These are phyloP conservation scores for Datnioides undecimradiatus DNA, from an alignment of 2,113 vertebrate species.

Conservation along the genomic window DNA sequence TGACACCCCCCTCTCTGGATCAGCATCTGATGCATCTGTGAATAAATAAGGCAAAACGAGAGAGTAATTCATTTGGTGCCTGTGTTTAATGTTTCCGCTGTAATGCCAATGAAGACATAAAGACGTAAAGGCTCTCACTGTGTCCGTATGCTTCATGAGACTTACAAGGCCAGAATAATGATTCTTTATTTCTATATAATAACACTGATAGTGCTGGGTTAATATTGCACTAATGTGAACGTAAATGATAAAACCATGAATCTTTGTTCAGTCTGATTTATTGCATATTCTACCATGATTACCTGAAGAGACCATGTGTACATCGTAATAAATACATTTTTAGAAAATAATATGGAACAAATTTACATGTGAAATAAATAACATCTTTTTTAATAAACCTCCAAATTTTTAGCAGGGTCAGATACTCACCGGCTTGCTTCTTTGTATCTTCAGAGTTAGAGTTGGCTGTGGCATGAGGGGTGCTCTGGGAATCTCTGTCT, in stretches of 20 bases:
- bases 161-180: conserved; percentile 23
- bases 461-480: conserved; percentile 76
- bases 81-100: background rate
- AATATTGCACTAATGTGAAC: background rate
- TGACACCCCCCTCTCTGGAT: conserved; percentile 87
- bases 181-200: conserved; percentile 3
- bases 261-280: background rate
- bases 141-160: background rate
- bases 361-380: background rate
- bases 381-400: background rate
- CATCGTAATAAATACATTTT: background rate
- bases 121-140: conserved; percentile 18
- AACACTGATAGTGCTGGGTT: background rate
- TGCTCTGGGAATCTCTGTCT: conserved; percentile 87
- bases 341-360: too few relatives aligned
- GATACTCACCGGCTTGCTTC: conserved; percentile 91
- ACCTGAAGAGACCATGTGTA: background rate
- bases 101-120: conserved; percentile 16
- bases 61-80: conserved; percentile 1
- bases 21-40: conserved; percentile 86
- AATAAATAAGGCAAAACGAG: conserved; percentile 46
- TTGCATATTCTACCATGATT: background rate
- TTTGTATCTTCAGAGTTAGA: conserved; percentile 87
- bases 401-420: background rate
- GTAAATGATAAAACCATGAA: background rate